phyloP scores from a whole-genome alignment of 2,888 invertebrate species.

The Chloroclystis v-ata region DNA sequence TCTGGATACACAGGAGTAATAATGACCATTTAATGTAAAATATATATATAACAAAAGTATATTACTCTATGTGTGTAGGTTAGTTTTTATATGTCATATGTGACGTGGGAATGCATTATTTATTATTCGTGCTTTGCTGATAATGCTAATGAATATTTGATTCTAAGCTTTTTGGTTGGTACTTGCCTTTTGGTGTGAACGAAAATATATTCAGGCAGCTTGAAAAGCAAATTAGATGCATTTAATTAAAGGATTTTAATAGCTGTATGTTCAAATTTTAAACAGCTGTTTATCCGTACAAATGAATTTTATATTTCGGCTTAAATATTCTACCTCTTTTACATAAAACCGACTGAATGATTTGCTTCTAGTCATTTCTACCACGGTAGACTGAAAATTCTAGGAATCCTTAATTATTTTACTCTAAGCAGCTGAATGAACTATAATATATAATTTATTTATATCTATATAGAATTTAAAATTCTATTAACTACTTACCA shows the following conservation, averaged over 20 bases:
- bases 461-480: too few species aligned
- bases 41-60: conserved; percentile 40
- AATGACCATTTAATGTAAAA: conserved; percentile 55
- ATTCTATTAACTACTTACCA: too few species aligned
- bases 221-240: too few species aligned
- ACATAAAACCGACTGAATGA: conserved; percentile 28
- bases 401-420: background rate
- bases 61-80: conserved; percentile 55
- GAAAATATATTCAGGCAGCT: conserved; percentile 22
- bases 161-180: conserved; percentile 28
- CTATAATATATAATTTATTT: too few species aligned
- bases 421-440: too few species aligned
- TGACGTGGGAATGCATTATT: conserved; percentile 37
- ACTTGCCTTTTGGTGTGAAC: conserved; percentile 67
- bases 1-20: conserved; percentile 55
- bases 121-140: conserved; percentile 63
- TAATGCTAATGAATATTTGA: conserved; percentile 42
- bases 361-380: conserved; percentile 46
- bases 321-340: conserved; percentile 30
- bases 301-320: conserved; percentile 17
- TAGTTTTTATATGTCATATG: conserved; percentile 42
- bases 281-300: conserved; percentile 3
- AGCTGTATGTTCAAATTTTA: background rate
- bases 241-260: background rate
- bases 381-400: conserved; percentile 9